Percentiles rank a stretch among this genome's conserved stretches.
These are phyloP conservation scores for Phallusia fumigata DNA, from an alignment of 23 tunicate genomes.

Conservation along the genomic window DNA sequence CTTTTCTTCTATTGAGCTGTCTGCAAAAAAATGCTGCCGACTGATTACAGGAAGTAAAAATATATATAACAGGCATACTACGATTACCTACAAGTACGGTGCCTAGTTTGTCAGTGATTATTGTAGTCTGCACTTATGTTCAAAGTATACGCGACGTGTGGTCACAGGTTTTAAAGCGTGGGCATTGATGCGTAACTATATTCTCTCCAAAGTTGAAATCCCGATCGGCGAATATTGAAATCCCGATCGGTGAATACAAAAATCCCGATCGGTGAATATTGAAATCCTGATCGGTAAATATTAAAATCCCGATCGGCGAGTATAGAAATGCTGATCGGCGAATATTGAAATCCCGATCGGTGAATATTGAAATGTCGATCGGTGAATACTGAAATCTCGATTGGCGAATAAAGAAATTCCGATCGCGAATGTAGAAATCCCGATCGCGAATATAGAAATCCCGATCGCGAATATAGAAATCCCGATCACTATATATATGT, in stretches of 20 bases:
- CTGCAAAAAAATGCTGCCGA: not conserved
- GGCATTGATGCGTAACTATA: not conserved
- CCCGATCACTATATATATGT: no score
- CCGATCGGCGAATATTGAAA: no score
- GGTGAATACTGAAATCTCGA: not conserved
- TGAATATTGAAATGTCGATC: no score
- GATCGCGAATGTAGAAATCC: not conserved
- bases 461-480: no score
- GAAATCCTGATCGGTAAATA: no score
- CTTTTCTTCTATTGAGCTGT: not conserved
- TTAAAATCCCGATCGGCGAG: no score
- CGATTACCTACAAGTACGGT: not conserved
- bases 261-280: no score
- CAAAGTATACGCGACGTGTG: not conserved
- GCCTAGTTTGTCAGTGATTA: not conserved
- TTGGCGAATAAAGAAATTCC: not conserved
- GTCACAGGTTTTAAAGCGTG: not conserved
- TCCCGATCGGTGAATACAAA: no score
- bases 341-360: no score
- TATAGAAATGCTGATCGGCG: no score
- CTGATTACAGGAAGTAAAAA: not conserved
- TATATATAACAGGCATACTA: not conserved
- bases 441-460: no score
- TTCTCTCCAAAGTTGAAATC: not conserved
- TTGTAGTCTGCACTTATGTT: not conserved